Base-by-base conservation (phyloP, 2,113 vertebrate genomes). In the Paradoxurus hermaphroditus region DNA sequence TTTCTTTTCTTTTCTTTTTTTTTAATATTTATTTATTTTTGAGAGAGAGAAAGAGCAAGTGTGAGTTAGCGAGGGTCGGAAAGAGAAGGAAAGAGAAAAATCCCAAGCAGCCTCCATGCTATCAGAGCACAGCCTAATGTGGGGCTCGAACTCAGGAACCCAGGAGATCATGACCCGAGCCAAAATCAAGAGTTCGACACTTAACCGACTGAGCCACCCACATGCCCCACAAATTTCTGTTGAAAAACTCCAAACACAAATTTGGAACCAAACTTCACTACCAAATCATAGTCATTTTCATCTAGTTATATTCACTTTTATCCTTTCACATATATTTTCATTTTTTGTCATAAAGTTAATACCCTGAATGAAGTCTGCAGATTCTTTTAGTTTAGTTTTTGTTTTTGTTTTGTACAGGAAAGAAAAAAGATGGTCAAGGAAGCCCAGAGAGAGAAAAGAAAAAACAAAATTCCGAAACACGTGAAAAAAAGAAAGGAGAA, bases 401-500 rank as follows among this genome's bases (percentile, higher is more conserved):
- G 7, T 75, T 94, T 68, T 34, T 72, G 0, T 97, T 98, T 98
- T 97, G 98, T 97, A 92, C 44, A 99, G 99, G 99, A 99, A 98
- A 99, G 98, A 95, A 99, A 99, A 96, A 99, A 99, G 98, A 90
- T 99, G 98, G 99, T 98, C 62, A 99, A 99, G 98, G 99, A 99
- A 97, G 99, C 99, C 79, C 99, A 99, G 97, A 99, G 99, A 98
- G 99, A 99, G 96, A 99, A 99, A 95, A 99, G 99, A 34, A 99
- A 99, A 98, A 99, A 25, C 86, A 99, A 99, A 99, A 97, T 99
- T 1, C 99, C 99, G 18, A 99, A 99, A 98, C 99, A 99, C 0
- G 98, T 99, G 59, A 99, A 99, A 97, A 99, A 99, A 98, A 99
- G 99, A 90, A 99, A 99, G 96, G 99, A 99, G 97, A 99, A 99